A percentile compares a stretch with the other conserved stretches of the same genome.
Conservation (phyloP, 2,113 vertebrate species). For the Balaenoptera acutorostrata region DNA sequence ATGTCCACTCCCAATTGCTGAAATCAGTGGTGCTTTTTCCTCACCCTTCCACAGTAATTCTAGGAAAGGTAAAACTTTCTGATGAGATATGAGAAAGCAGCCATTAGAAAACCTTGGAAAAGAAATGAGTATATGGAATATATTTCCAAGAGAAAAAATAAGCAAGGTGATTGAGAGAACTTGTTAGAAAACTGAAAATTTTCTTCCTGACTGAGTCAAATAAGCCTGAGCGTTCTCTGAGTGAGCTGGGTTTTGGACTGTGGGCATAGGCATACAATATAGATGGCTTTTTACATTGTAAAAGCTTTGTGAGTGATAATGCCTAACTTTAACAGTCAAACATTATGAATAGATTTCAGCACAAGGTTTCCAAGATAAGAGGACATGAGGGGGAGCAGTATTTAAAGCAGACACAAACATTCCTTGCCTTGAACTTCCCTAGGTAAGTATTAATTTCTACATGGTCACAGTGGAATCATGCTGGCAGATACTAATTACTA, state of each 20-base stretch:
- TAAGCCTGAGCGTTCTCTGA: not conserved
- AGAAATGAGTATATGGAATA: not conserved
- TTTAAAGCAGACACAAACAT: constrained; percentile 65
- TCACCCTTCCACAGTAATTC: not conserved
- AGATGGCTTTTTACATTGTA: constrained; percentile 49
- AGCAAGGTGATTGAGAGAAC: not conserved
- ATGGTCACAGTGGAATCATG: constrained; percentile 57
- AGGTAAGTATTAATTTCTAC: constrained; percentile 73
- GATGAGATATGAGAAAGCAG: not conserved
- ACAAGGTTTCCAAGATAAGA: constrained; percentile 73
- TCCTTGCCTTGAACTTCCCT: constrained; percentile 68
- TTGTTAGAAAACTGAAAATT: not conserved
- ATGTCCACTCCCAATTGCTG: not conserved
- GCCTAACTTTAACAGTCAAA: constrained; percentile 72
- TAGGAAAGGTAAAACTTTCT: not conserved
- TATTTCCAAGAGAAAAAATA: not conserved
- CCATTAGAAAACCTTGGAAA: not conserved
- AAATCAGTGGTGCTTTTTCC: not conserved
- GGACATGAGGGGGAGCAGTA: constrained; percentile 52
- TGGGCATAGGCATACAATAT: not conserved
- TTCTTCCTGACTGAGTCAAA: not conserved
- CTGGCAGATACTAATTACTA: constrained; percentile 72
- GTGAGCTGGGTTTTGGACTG: not conserved
- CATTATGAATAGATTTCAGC: constrained; percentile 73
- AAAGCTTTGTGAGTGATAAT: constrained; percentile 63